Conservation (phyloP, 2,113 vertebrate genomes). For the Patagioenas fasciata region DNA sequence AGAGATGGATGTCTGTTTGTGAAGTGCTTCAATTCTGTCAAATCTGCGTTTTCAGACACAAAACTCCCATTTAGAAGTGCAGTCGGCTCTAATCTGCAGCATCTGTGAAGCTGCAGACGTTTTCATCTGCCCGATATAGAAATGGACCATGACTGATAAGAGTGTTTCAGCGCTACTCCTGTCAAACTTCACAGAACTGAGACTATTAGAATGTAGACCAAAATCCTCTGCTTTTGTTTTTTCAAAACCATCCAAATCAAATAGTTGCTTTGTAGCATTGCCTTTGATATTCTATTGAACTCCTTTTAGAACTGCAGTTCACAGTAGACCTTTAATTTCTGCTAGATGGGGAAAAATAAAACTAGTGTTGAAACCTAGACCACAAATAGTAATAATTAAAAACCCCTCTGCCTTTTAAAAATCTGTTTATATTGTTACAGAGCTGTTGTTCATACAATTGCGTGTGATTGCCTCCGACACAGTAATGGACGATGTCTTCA, state of each 20-base stretch:
- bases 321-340: background rate
- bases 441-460: background rate
- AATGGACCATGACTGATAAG: background rate
- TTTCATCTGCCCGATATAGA: conserved; percentile 8
- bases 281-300: background rate
- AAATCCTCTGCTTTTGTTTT: conserved; percentile 8
- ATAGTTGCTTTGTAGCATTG: background rate
- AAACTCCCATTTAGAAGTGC: background rate
- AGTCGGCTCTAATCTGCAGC: background rate
- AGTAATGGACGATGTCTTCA: background rate
- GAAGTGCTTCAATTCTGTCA: background rate
- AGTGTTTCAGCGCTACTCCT: background rate
- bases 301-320: background rate
- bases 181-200: background rate
- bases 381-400: background rate
- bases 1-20: background rate
- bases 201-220: background rate
- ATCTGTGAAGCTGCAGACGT: background rate
- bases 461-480: background rate
- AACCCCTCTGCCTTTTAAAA: background rate
- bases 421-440: background rate
- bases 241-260: background rate
- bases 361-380: background rate
- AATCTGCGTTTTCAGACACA: background rate
- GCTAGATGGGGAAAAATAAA: background rate